These are phyloP conservation scores for Danio choprae DNA, from an alignment of 2,797 vertebrate genomes.

Conservation along the genomic window DNA sequence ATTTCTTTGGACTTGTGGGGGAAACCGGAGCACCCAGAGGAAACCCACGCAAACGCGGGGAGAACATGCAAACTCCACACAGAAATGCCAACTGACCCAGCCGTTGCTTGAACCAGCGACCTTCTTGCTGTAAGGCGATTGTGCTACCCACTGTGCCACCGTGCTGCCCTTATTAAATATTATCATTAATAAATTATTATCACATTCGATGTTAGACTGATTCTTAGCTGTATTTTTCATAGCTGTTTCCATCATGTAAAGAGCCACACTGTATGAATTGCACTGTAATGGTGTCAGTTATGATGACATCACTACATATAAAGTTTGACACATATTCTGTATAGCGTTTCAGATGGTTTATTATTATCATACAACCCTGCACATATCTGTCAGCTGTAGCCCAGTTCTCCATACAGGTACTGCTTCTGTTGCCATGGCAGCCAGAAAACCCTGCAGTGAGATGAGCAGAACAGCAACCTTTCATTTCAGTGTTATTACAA, in stretches of 20 bases:
- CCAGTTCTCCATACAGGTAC: slow-evolving; percentile 35
- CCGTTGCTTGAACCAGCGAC: too few species aligned
- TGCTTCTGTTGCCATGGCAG: slow-evolving; percentile 64
- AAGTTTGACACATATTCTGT: slow-evolving; percentile 21
- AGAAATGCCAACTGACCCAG: too few species aligned
- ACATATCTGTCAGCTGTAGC: slow-evolving; percentile 39
- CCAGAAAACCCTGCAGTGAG: slow-evolving; percentile 48
- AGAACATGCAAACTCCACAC: too few species aligned
- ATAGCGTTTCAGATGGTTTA: slow-evolving; percentile 40
- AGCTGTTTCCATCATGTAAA: not conserved
- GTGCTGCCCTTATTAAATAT: too few species aligned
- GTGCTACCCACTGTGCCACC: too few species aligned
- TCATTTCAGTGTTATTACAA: not conserved
- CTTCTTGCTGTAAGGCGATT: too few species aligned
- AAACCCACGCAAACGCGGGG: too few species aligned
- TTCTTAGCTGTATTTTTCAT: not conserved
- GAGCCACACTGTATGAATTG: not conserved
- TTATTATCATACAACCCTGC: slow-evolving; percentile 25
- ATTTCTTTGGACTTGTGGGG: too few species aligned
- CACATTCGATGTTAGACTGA: not conserved
- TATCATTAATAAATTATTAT: not conserved
- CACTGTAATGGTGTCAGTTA: slow-evolving; percentile 17
- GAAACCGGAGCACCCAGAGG: too few species aligned
- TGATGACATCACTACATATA: not conserved
- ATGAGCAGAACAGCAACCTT: not conserved